A percentile compares a stretch with the other conserved stretches of the same genome.
phyloP scores from a whole-genome alignment of 2,888 invertebrate species.

The Ochropleura plecta region DNA sequence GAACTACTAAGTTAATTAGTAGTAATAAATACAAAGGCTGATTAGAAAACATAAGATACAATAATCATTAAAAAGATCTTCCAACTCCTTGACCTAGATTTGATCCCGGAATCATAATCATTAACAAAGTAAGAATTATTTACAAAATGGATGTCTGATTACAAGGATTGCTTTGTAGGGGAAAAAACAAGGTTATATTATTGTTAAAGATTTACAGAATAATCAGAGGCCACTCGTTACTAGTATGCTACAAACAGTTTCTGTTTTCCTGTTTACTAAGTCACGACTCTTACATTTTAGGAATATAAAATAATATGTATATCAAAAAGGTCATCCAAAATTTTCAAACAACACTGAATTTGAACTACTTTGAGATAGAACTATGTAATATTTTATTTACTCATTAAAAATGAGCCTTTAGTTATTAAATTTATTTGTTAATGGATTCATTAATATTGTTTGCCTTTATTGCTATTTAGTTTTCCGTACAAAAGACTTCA shows the following conservation, averaged over 20 bases:
- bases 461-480: not conserved
- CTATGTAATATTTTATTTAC: not conserved
- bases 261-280: conserved; percentile 1
- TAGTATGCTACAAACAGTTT: conserved; percentile 2
- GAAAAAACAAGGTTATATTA: conserved; percentile 21
- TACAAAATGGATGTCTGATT: conserved; percentile 6
- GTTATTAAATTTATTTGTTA: not conserved
- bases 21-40: not conserved
- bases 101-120: conserved; percentile 20
- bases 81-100: conserved; percentile 9
- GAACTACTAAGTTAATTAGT: not conserved
- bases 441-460: not conserved
- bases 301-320: not conserved
- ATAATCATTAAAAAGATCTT: not conserved
- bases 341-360: not conserved
- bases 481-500: conserved; percentile 44
- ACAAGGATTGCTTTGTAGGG: not conserved
- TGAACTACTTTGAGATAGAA: not conserved
- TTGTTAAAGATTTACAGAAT: not conserved
- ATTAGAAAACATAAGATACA: not conserved
- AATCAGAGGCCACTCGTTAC: not conserved
- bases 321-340: not conserved
- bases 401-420: too few relatives aligned
- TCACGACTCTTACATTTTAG: not conserved
- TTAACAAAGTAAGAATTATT: not conserved